A percentile compares a stretch with the other conserved stretches of the same genome.
These are phyloP conservation scores for Rhizoglyphus robini DNA, from an alignment of 1,140 invertebrate genomes.

Conservation along the genomic window DNA sequence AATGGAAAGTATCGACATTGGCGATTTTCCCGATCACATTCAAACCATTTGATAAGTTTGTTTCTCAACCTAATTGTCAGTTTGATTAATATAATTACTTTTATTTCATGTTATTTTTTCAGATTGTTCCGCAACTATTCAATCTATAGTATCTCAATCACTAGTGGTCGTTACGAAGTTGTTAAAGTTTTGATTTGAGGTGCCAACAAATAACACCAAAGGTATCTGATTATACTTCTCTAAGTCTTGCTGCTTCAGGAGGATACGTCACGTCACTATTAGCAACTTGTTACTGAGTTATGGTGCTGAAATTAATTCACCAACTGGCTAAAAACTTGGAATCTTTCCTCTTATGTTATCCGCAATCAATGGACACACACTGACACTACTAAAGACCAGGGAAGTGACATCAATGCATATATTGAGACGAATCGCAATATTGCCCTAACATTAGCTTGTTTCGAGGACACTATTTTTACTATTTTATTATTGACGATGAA, in stretches of 20 bases:
- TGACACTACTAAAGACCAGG: conserved; percentile 67
- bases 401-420: conserved; percentile 98
- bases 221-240: conserved; percentile 95
- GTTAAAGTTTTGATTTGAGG: conserved; percentile 81
- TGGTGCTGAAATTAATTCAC: conserved; percentile 94
- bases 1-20: too few species aligned
- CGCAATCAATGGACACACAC: conserved; percentile 99
- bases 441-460: conserved; percentile 93
- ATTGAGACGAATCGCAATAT: conserved; percentile 99
- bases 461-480: conserved; percentile 35
- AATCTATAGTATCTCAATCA: too few species aligned
- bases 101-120: too few species aligned
- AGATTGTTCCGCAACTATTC: too few species aligned
- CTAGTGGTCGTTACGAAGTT: conserved; percentile 85
- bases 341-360: conserved; percentile 98
- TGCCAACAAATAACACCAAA: conserved; percentile 97
- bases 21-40: too few species aligned
- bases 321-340: conserved; percentile 88
- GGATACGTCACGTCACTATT: conserved; percentile 98
- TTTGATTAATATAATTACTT: too few species aligned
- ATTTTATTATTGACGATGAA: neutral
- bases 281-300: conserved; percentile 75
- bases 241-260: conserved; percentile 90
- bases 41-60: too few species aligned
- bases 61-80: too few species aligned